Conservation (phyloP, 2,113 vertebrate genomes). For the Gymnorhina tibicen region DNA sequence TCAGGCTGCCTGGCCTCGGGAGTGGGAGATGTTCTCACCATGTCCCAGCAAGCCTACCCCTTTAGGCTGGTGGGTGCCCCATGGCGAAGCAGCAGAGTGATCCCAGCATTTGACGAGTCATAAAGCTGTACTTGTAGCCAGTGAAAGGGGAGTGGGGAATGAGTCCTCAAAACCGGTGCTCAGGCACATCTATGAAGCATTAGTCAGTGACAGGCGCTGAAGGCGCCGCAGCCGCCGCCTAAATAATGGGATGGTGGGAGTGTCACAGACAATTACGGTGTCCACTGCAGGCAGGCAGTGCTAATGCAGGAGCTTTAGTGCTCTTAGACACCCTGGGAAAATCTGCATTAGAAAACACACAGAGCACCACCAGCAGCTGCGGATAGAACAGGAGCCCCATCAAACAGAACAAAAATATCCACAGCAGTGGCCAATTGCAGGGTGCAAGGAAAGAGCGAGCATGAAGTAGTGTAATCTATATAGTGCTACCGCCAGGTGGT, state of each 20-base stretch:
- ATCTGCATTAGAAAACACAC: background rate
- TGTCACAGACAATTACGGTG: background rate
- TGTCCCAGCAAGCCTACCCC: background rate
- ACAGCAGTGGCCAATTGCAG: background rate
- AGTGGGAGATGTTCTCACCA: background rate
- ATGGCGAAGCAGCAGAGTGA: background rate
- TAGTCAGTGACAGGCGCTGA: background rate
- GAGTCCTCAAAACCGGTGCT: background rate
- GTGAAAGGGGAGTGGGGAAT: background rate
- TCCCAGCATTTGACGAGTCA: background rate
- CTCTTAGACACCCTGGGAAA: background rate
- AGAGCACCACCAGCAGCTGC: background rate
- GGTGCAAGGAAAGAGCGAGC: background rate
- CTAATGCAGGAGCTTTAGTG: background rate
- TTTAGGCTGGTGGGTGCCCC: background rate
- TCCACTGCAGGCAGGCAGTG: background rate
- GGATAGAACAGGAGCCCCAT: background rate
- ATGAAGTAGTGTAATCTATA: background rate
- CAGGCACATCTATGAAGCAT: accelerated
- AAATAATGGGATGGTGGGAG: background rate
- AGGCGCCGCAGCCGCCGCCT: background rate
- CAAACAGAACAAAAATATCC: background rate
- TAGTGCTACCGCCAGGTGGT: background rate
- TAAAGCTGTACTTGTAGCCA: background rate
- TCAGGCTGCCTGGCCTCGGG: background rate